These are phyloP conservation scores for Nannospalax galili DNA, from an alignment of 2,113 vertebrate species.

Conservation along the genomic window DNA sequence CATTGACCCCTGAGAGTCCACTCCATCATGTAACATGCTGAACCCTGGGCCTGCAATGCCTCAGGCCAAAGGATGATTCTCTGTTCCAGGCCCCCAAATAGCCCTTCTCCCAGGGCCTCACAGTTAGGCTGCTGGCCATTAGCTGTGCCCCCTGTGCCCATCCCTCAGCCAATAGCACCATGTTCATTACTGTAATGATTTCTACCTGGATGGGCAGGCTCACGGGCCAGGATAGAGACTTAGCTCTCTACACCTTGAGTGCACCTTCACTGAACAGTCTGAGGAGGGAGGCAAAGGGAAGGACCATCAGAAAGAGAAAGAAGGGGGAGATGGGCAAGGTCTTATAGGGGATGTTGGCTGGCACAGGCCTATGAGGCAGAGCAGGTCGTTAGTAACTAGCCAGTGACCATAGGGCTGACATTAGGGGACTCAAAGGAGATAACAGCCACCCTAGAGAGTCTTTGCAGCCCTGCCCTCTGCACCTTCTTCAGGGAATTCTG, in stretches of 20 bases:
- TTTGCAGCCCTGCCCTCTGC: neutral
- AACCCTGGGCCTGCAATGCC: neutral
- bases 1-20: too few relatives aligned
- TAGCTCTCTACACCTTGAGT: neutral
- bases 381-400: neutral
- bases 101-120: neutral
- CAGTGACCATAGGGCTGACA: neutral
- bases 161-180: neutral
- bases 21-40: neutral
- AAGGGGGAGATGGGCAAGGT: neutral
- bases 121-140: neutral
- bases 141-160: too few relatives aligned
- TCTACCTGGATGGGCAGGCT: slow-evolving; percentile 2
- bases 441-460: neutral
- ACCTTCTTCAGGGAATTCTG: neutral
- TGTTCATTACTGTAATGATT: slow-evolving; percentile 32
- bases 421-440: neutral
- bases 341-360: neutral
- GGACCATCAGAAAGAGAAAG: neutral
- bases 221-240: neutral
- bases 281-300: neutral
- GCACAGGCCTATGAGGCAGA: neutral
- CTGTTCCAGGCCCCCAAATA: neutral
- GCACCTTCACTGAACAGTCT: neutral
- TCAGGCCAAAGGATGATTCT: neutral